Percentiles rank a stretch among this genome's conserved stretches.
Conservation (phyloP, 92 coral and sea anemone species). For the Bergia sp. region DNA sequence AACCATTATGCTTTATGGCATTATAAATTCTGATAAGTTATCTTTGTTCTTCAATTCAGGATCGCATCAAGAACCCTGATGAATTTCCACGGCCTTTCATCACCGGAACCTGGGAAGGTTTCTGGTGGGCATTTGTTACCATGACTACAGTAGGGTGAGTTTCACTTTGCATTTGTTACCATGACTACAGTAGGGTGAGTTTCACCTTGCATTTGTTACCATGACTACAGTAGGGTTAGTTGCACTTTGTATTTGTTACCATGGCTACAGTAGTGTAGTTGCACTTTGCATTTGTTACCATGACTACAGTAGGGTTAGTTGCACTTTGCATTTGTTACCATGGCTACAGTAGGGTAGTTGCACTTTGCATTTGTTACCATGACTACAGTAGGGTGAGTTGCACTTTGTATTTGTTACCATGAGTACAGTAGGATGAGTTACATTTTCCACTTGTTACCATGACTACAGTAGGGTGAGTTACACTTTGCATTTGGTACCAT, state of each 20-base stretch:
- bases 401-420: conserved; percentile 87
- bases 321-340: conserved; percentile 86
- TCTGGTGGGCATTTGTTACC: conserved; percentile 99
- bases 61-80: conserved; percentile 93
- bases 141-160: conserved; percentile 99
- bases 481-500: conserved; percentile 87
- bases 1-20: not conserved
- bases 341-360: conserved; percentile 95
- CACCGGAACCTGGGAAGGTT: conserved; percentile 98
- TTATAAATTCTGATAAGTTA: not conserved
- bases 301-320: conserved; percentile 92
- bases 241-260: conserved; percentile 79
- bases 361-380: conserved; percentile 87
- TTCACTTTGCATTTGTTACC: conserved; percentile 92
- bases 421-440: conserved; percentile 91
- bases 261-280: conserved; percentile 95
- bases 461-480: conserved; percentile 93
- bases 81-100: conserved; percentile 91
- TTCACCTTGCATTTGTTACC: conserved; percentile 98
- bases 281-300: conserved; percentile 83
- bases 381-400: conserved; percentile 94
- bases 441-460: conserved; percentile 79
- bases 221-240: conserved; percentile 97
- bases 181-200: conserved; percentile 99
- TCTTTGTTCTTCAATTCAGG: conserved; percentile 52